Conservation (phyloP, 1,140 invertebrate genomes). For the Bombus sylvicola region DNA sequence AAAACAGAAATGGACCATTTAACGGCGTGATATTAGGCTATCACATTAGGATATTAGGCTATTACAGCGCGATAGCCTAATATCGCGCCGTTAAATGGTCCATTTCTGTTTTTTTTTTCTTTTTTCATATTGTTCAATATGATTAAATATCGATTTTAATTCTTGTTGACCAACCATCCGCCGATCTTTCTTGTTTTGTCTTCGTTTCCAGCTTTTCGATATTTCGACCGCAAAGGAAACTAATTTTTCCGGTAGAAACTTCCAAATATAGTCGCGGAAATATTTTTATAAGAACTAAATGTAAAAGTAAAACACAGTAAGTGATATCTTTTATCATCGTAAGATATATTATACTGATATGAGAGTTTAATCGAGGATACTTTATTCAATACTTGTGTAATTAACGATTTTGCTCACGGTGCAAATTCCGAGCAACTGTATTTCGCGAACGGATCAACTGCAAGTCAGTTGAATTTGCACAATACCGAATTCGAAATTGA, state of each 20-base stretch:
- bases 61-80: too few species aligned
- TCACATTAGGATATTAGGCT: too few species aligned
- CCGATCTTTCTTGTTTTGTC: neutral
- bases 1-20: neutral
- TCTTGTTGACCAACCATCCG: neutral
- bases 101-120: too few species aligned
- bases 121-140: neutral
- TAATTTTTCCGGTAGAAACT: neutral
- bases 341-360: neutral
- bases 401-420: neutral
- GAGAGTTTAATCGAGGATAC: neutral
- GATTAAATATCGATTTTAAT: constrained; percentile 38
- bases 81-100: too few species aligned
- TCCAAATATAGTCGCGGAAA: neutral
- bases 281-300: too few species aligned
- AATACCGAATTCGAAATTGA: constrained; percentile 18
- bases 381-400: neutral
- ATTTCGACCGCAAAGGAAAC: neutral
- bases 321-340: neutral
- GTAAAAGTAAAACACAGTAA: neutral
- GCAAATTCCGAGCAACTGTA: neutral
- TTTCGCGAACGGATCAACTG: constrained; percentile 17
- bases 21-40: neutral
- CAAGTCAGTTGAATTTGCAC: constrained; percentile 10
- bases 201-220: neutral